Evolutionary conservation across 2,797 vertebrate species (phyloP).

Genomic region (Mus spretus): DNA sequence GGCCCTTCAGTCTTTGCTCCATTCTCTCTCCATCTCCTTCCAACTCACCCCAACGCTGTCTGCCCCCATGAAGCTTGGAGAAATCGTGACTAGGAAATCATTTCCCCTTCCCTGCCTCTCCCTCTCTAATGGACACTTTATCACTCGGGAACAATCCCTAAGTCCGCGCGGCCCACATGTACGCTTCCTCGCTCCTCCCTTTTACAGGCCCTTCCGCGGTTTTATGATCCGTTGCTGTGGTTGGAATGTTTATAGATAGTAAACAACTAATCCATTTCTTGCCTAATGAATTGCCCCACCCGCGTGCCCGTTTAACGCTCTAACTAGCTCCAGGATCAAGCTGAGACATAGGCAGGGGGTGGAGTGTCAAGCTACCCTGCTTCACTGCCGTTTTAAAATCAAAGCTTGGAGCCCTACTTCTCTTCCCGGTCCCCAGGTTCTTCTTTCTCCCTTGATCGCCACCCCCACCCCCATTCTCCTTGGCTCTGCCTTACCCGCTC

Average conservation of each 20-base stretch:
- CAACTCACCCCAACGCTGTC: neutral
- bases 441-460: neutral
- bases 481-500: neutral
- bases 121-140: slow-evolving; percentile 22
- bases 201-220: slow-evolving; percentile 82
- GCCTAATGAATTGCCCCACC: slow-evolving; percentile 77
- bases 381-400: neutral
- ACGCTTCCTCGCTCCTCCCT: neutral
- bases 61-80: neutral
- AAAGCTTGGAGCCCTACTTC: neutral
- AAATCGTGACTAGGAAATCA: neutral
- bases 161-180: fast-evolving
- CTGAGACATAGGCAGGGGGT: neutral
- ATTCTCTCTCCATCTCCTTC: neutral
- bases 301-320: slow-evolving; percentile 44
- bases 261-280: slow-evolving; percentile 83
- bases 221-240: slow-evolving; percentile 78
- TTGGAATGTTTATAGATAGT: slow-evolving; percentile 82
- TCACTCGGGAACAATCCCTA: neutral
- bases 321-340: slow-evolving; percentile 64
- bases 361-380: neutral
- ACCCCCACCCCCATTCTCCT: neutral
- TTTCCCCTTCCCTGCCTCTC: neutral
- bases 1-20: neutral
- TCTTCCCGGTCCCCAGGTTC: neutral